These are phyloP conservation scores for Caenorhabditis tropicalis DNA, from an alignment of 1,140 invertebrate species.

Conservation along the genomic window DNA sequence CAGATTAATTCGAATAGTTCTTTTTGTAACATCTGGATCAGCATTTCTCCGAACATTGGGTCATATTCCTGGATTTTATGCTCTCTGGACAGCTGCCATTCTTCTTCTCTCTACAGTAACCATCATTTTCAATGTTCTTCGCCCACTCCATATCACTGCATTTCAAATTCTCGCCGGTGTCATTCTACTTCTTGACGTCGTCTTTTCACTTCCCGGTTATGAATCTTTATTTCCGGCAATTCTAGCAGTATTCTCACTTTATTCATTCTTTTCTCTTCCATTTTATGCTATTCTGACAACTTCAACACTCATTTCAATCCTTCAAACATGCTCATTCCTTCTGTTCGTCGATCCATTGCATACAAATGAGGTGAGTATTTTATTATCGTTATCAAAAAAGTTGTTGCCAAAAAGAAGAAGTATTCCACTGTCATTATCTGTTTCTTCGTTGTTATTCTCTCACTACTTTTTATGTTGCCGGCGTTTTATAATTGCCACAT, in stretches of 20 bases:
- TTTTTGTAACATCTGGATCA: conserved; percentile 14
- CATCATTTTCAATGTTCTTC: conserved; percentile 15
- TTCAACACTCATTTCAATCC: neutral
- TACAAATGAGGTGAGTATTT: conserved; percentile 16
- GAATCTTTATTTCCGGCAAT: conserved; percentile 6
- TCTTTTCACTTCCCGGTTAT: neutral
- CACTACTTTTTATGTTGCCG: neutral
- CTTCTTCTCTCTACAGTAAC: conserved; percentile 29
- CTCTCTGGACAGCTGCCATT: neutral
- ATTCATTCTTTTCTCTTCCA: neutral
- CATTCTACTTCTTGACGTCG: conserved; percentile 4
- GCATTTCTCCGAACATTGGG: conserved; percentile 33
- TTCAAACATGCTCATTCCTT: conserved; percentile 24
- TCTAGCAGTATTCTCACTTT: conserved; percentile 10
- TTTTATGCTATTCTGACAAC: conserved; percentile 27
- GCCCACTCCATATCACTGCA: neutral
- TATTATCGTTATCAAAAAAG: neutral
- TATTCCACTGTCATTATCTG: too few relatives aligned
- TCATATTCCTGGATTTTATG: conserved; percentile 14
- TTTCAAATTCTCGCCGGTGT: conserved; percentile 11
- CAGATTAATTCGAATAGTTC: conserved; percentile 25
- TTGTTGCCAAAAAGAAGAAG: too few relatives aligned
- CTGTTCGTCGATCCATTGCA: conserved; percentile 29
- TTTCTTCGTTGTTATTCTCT: neutral
- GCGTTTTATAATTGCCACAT: neutral